A percentile compares a stretch with the other conserved stretches of the same genome.
Conservation (phyloP, 2,797 vertebrate species). For the Coluber constrictor region DNA sequence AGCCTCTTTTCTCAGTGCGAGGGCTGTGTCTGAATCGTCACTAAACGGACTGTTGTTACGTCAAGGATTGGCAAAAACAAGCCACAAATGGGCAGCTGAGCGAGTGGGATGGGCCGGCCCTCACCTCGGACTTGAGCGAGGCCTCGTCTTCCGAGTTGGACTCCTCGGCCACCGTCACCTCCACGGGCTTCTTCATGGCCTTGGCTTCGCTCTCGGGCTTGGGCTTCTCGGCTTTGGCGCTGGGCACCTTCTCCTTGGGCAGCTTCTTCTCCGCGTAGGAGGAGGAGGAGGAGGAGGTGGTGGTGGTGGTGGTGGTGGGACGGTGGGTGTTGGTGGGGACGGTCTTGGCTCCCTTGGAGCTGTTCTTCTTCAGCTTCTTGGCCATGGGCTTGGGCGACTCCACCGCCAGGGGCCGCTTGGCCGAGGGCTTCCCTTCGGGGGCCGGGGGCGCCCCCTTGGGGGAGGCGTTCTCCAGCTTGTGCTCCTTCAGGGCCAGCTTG, state of each 20-base stretch:
- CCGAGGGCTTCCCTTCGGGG: constrained; percentile 83
- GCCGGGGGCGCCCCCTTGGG: constrained; percentile 88
- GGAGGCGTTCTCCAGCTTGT: constrained; percentile 91
- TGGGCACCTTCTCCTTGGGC: constrained; percentile 82
- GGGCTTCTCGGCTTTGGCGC: constrained; percentile 78
- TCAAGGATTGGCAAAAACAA: too few species aligned
- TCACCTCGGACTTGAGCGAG: constrained; percentile 95
- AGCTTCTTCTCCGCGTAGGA: constrained; percentile 86
- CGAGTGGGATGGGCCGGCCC: constrained; percentile 17
- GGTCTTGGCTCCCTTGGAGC: constrained; percentile 83
- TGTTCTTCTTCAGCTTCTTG: constrained; percentile 94
- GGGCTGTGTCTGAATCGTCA: too few species aligned
- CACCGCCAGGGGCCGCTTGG: constrained; percentile 85
- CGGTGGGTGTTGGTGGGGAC: constrained; percentile 84
- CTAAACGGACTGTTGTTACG: too few species aligned
- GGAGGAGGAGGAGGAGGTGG: constrained; percentile 44
- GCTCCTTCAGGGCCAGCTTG: constrained; percentile 92
- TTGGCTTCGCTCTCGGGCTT: constrained; percentile 87
- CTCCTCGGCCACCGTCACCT: constrained; percentile 78
- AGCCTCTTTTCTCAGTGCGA: too few species aligned
- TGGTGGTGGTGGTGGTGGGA: constrained; percentile 19
- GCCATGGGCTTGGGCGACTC: constrained; percentile 93
- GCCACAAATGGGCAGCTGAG: not conserved
- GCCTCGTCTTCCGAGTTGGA: constrained; percentile 95
- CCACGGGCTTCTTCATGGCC: constrained; percentile 84